Evolutionary conservation across 2,113 vertebrate genomes (phyloP).

Genomic region (Zosterops lateralis): DNA sequence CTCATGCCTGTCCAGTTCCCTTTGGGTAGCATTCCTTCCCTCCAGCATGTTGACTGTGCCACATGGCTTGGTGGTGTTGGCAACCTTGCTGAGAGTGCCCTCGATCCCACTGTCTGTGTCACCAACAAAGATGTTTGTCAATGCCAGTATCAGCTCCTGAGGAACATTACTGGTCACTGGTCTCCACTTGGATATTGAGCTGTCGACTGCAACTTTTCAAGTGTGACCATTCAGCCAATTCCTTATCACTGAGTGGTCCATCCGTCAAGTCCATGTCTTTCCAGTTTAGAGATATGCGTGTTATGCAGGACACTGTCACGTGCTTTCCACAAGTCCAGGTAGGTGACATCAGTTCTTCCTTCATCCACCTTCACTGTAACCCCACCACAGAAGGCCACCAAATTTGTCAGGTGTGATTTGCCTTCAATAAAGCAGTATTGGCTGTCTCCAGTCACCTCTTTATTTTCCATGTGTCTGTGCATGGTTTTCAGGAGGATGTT

Average conservation of each 20-base stretch:
- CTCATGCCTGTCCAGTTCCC: background rate
- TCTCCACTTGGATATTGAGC: background rate
- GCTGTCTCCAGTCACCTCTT: background rate
- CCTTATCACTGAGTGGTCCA: background rate
- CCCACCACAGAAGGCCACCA: background rate
- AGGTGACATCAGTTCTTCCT: background rate
- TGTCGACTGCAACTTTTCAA: background rate
- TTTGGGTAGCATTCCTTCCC: background rate
- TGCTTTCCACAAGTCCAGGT: background rate
- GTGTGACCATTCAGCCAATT: background rate
- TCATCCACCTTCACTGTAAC: background rate
- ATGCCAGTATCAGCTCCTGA: background rate
- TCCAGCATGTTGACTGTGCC: fast-evolving
- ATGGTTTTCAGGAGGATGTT: background rate
- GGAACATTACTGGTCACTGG: background rate
- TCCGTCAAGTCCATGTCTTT: background rate
- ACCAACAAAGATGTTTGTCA: background rate
- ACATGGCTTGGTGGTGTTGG: fast-evolving
- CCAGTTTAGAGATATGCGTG: background rate
- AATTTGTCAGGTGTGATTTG: background rate
- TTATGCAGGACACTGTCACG: background rate
- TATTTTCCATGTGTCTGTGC: background rate
- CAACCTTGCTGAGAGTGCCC: background rate
- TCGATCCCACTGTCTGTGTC: fast-evolving
- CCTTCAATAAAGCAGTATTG: background rate